Base-by-base conservation (phyloP, 1,140 invertebrate genomes). In the Heliconius hewitsoni region DNA sequence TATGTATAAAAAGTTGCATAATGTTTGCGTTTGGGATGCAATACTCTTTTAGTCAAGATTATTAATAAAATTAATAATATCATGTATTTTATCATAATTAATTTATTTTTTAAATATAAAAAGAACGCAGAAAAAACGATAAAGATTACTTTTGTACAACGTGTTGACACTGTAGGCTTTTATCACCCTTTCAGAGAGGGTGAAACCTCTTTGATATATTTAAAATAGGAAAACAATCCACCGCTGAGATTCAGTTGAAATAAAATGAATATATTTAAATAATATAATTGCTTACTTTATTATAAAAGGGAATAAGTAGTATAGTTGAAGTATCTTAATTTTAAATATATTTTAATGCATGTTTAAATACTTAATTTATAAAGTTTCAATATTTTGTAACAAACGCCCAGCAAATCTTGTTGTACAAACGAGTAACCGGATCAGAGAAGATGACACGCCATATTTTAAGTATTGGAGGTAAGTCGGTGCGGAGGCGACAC, bases 91-190 rank as follows among this genome's bases (percentile, higher is more conserved):
- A 46, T 5, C 13, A 16, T 46, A 1, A 46, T 46, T 46, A 4
- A 46, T 46, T 46, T 16, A 16, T 16, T 16, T 46, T 46, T 46
- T 46, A 46, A 46, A 46, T 16, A 46, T 46, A 46, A 46, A 46
- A 46, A 46, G 42, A 46, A 46, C 42, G 42, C 42, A 46, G 13
- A 46, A 46, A 83, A 89, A 88, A 89, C 86, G 87, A 87, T 89
- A 87, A 83, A 89, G 89, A 92, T 92, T 92, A 92, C 90, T 93
- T 93, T 91, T 91, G 84, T 89, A 90, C 84, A 86, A 78, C 80
- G 85, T 93, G 90, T 94, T 93, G 90, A 93, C 90, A 93, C 90
- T 92, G 89, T 83, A 90, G 82, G 91, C 93, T 94, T 93, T 94
- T 93, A 94, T 91, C 93, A 87, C 89, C 90, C 92, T 91, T 91